Evolutionary conservation across 2,113 vertebrate species (phyloP).

Genomic region (Regulus satrapa): DNA sequence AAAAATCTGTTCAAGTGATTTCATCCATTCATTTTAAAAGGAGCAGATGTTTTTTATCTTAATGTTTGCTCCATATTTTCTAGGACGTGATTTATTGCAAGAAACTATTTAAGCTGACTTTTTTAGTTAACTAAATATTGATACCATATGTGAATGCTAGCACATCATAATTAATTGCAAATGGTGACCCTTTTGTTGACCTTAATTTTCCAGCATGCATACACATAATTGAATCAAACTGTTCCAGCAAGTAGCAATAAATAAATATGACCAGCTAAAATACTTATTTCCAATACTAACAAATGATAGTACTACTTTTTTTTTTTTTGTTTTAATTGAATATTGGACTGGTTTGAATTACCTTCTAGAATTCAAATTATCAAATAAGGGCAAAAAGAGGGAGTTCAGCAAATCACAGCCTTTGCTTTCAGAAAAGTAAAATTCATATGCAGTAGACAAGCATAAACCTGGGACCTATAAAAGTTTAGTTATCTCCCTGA

Average conservation of each 20-base stretch:
- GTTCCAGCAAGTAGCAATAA: conserved; percentile 57
- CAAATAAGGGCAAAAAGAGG: not conserved
- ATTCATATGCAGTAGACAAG: not conserved
- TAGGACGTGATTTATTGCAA: conserved; percentile 73
- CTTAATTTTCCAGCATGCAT: conserved; percentile 63
- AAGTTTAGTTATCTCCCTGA: not conserved
- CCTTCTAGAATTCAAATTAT: not conserved
- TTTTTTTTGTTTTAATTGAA: not conserved
- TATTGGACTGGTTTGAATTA: conserved; percentile 11
- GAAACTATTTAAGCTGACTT: conserved; percentile 71
- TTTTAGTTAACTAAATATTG: conserved; percentile 77
- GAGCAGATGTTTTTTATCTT: conserved; percentile 78
- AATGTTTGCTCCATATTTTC: conserved; percentile 70
- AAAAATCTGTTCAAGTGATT: conserved; percentile 45
- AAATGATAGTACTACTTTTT: not conserved
- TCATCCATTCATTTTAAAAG: conserved; percentile 56
- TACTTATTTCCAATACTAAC: conserved; percentile 34
- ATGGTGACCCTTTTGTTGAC: conserved; percentile 73
- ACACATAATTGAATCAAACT: conserved; percentile 68
- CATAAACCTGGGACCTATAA: not conserved
- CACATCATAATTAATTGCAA: conserved; percentile 79
- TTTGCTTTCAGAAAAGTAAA: not conserved
- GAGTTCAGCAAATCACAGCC: not conserved
- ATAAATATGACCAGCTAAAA: conserved; percentile 60
- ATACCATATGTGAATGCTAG: conserved; percentile 76